A percentile compares a stretch with the other conserved stretches of the same genome.
These are phyloP conservation scores for Hyaena hyaena DNA, from an alignment of 2,113 vertebrate genomes.

Conservation along the genomic window DNA sequence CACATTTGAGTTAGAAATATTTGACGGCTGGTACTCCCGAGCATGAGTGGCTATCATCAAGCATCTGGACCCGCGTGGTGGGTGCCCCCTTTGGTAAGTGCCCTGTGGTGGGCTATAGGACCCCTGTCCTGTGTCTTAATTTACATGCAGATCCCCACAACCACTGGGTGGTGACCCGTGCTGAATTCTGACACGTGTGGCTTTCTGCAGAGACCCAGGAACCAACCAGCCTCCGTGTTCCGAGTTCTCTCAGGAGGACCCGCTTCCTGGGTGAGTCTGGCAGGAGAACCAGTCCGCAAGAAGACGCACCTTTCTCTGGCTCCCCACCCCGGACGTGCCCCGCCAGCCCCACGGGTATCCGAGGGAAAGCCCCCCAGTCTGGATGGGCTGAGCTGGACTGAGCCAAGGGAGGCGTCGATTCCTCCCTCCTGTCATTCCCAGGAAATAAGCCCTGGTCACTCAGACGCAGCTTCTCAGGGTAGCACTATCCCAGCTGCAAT, in stretches of 20 bases:
- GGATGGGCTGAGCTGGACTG: neutral
- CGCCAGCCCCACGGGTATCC: accelerated
- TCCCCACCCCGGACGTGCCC: neutral
- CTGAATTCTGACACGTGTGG: neutral
- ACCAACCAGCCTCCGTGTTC: neutral
- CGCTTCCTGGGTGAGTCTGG: neutral
- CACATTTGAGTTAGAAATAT: neutral
- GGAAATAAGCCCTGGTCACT: neutral
- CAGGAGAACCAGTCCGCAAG: too few relatives aligned
- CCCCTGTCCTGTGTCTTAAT: neutral
- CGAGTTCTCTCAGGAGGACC: neutral
- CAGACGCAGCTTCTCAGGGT: neutral
- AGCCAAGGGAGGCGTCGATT: neutral
- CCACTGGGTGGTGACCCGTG: neutral
- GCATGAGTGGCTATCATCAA: neutral
- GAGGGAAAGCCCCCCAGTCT: neutral
- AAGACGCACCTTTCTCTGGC: neutral
- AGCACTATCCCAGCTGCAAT: neutral
- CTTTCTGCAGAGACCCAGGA: neutral
- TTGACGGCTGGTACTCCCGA: neutral
- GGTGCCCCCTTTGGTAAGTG: accelerated
- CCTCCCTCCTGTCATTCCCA: neutral
- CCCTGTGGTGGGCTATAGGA: neutral
- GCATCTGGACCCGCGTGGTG: neutral
- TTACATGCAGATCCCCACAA: neutral